Percentiles rank a stretch among this genome's conserved stretches.
Conservation (phyloP, 1,140 invertebrate genomes). For the Trypoxylus dichotomus region DNA sequence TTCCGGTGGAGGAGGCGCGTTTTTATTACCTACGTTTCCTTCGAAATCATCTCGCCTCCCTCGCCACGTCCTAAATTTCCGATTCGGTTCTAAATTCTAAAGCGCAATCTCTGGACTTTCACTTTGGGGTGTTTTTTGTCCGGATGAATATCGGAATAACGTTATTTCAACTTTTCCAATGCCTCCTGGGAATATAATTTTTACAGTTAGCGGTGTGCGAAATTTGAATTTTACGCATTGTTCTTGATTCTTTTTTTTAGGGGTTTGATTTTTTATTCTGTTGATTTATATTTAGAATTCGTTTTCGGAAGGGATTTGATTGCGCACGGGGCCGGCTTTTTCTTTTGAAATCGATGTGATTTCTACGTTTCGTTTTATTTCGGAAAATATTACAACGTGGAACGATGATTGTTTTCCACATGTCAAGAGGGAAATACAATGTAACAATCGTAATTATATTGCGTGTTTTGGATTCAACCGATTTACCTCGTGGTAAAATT, state of each 20-base stretch:
- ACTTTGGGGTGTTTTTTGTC: neutral
- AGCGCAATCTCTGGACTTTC: neutral
- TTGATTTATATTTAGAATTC: too few relatives aligned
- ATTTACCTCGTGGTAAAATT: too few relatives aligned
- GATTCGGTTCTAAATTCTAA: neutral
- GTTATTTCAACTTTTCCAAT: neutral
- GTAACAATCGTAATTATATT: too few relatives aligned
- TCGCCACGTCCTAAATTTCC: too few relatives aligned
- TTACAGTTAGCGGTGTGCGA: constrained; percentile 1
- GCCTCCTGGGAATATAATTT: neutral
- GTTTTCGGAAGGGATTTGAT: too few relatives aligned
- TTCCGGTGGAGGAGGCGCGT: neutral
- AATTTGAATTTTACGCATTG: neutral
- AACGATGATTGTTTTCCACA: too few relatives aligned
- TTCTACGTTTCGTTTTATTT: too few relatives aligned
- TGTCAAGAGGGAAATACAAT: too few relatives aligned
- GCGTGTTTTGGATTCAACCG: too few relatives aligned
- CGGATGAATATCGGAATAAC: neutral
- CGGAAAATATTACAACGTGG: too few relatives aligned
- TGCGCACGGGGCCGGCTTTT: too few relatives aligned
- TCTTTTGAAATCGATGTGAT: too few relatives aligned
- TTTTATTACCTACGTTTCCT: neutral
- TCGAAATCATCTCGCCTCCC: neutral
- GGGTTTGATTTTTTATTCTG: neutral
- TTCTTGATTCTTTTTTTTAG: neutral